Evolutionary conservation across 2,797 vertebrate genomes (phyloP).

Genomic region (Enteromius afrohamiltoni): DNA sequence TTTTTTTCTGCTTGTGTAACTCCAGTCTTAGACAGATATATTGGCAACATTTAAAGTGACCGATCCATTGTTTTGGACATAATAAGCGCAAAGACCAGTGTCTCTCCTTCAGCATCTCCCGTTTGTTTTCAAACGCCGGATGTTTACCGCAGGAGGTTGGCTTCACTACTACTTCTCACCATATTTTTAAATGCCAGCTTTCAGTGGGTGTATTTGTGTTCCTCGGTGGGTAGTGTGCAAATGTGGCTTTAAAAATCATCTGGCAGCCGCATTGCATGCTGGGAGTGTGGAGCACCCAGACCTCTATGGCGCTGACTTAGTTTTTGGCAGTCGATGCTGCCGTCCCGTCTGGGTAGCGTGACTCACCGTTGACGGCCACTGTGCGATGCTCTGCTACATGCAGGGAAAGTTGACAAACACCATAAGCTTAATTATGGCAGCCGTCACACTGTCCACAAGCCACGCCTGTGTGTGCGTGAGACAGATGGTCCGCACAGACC

Average conservation of each 20-base stretch:
- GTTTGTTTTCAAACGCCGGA: not conserved
- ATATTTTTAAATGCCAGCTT: slow-evolving; percentile 67
- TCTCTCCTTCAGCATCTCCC: not conserved
- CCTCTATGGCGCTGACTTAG: slow-evolving; percentile 61
- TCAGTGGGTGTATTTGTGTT: slow-evolving; percentile 57
- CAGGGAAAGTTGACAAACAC: slow-evolving; percentile 73
- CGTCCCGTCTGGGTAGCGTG: slow-evolving; percentile 71
- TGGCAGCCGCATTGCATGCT: slow-evolving; percentile 57
- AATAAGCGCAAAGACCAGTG: not conserved
- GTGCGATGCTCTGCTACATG: slow-evolving; percentile 66
- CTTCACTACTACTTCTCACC: slow-evolving; percentile 59
- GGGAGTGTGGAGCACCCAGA: slow-evolving; percentile 63
- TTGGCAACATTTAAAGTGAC: not conserved
- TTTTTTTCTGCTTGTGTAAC: not conserved
- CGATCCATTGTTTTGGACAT: not conserved
- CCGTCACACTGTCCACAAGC: slow-evolving; percentile 65
- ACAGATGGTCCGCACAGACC: slow-evolving; percentile 44
- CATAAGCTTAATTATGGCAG: slow-evolving; percentile 76
- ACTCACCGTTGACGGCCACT: slow-evolving; percentile 71
- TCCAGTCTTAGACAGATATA: not conserved
- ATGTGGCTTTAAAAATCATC: slow-evolving; percentile 65
- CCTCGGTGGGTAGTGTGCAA: slow-evolving; percentile 49
- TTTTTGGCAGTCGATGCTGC: slow-evolving; percentile 63
- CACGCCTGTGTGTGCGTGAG: slow-evolving; percentile 52
- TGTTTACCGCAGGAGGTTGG: slow-evolving; percentile 25